Evolutionary conservation across 37 sponge, comb jelly and placozoan genomes (phyloP).

Genomic region (Chondrosia reniformis): DNA sequence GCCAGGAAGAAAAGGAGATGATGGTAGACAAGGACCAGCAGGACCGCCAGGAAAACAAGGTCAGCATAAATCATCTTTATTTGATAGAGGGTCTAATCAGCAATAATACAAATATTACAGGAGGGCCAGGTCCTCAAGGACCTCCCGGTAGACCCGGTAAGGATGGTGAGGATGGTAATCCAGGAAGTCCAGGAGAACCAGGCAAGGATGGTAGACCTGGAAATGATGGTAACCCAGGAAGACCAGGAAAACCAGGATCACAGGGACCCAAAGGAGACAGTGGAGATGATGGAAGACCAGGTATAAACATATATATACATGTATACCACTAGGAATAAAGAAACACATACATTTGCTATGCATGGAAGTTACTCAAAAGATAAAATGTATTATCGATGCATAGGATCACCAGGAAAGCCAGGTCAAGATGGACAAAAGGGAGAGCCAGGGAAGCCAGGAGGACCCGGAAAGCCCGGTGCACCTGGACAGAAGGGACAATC

Average conservation of each 20-base stretch:
- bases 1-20: background rate
- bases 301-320: too few relatives aligned
- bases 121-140: background rate
- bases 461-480: background rate
- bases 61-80: too few relatives aligned
- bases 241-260: conserved; percentile 4
- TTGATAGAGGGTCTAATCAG: too few relatives aligned
- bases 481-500: background rate
- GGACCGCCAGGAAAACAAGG: too few relatives aligned
- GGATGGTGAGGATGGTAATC: background rate
- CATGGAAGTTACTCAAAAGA: too few relatives aligned
- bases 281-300: background rate
- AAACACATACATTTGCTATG: too few relatives aligned
- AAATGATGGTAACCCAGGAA: background rate
- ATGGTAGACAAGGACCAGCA: background rate
- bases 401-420: background rate
- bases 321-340: too few relatives aligned
- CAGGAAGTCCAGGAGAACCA: background rate
- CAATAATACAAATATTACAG: too few relatives aligned
- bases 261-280: background rate
- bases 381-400: too few relatives aligned
- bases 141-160: background rate
- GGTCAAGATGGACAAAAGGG: background rate
- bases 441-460: background rate
- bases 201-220: background rate